Conservation (phyloP, 2,888 invertebrate genomes). For the Lasius platythorax region DNA sequence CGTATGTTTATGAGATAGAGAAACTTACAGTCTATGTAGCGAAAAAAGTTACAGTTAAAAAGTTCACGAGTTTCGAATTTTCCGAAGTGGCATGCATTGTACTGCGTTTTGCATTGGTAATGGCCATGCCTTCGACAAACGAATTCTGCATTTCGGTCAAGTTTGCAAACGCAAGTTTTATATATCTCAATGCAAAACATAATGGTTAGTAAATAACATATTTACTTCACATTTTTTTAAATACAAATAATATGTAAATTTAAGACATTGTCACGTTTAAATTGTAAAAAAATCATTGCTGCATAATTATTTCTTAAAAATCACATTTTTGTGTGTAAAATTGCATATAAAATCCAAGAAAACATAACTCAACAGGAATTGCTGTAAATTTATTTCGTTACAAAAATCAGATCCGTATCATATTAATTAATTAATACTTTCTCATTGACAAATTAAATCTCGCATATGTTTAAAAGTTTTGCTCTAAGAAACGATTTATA, state of each 20-base stretch:
- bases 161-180: slow-evolving; percentile 43
- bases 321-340: too few species aligned
- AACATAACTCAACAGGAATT: not conserved
- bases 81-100: slow-evolving; percentile 42
- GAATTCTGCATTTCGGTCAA: slow-evolving; percentile 36
- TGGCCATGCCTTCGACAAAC: slow-evolving; percentile 34
- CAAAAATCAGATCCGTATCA: too few species aligned
- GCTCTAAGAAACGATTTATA: not conserved
- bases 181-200: slow-evolving; percentile 26
- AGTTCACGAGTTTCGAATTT: slow-evolving; percentile 47
- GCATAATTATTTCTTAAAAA: too few species aligned
- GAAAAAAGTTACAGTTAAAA: slow-evolving; percentile 38
- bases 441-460: not conserved
- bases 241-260: slow-evolving; percentile 1
- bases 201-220: slow-evolving; percentile 16
- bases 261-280: not conserved
- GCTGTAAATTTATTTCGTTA: not conserved
- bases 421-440: not conserved
- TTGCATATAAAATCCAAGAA: too few species aligned
- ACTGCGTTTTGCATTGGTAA: slow-evolving; percentile 49
- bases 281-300: not conserved
- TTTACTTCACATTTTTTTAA: slow-evolving; percentile 3
- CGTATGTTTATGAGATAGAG: not conserved
- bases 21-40: slow-evolving; percentile 20
- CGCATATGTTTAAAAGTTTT: not conserved